These are phyloP conservation scores for Lasioglossum figueresi DNA, from an alignment of 2,888 invertebrate genomes.

Conservation along the genomic window DNA sequence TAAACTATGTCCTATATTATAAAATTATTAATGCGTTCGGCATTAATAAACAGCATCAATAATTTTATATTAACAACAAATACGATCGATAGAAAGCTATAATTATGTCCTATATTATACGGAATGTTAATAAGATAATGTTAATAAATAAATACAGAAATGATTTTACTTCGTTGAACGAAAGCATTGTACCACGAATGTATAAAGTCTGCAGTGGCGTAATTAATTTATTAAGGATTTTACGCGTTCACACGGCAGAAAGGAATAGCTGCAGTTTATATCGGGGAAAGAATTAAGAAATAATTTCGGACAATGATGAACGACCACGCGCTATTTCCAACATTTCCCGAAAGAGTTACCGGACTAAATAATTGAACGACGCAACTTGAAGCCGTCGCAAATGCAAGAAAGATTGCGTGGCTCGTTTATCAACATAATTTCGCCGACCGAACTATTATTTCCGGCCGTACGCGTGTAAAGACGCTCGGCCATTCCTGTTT, in stretches of 20 bases:
- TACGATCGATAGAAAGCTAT: too few species aligned
- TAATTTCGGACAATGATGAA: background rate
- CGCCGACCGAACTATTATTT: slow-evolving; percentile 8
- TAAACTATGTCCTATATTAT: background rate
- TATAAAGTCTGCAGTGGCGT: background rate
- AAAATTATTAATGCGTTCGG: too few species aligned
- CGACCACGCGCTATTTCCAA: background rate
- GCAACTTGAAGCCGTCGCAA: background rate
- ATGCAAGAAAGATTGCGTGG: background rate
- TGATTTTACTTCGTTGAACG: background rate
- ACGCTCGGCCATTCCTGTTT: background rate
- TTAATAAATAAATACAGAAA: background rate
- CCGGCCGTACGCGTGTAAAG: background rate
- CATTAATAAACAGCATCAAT: too few species aligned
- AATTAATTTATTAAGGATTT: too few species aligned
- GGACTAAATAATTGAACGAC: background rate
- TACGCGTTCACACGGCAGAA: too few species aligned
- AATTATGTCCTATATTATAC: background rate
- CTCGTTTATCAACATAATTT: slow-evolving; percentile 3
- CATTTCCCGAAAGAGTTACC: background rate
- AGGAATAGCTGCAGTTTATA: too few species aligned
- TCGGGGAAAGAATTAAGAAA: background rate
- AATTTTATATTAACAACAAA: too few species aligned
- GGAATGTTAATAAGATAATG: too few species aligned
- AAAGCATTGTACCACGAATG: background rate